phyloP scores from a whole-genome alignment of 1,140 invertebrate species.

The Cotesia glomerata region DNA sequence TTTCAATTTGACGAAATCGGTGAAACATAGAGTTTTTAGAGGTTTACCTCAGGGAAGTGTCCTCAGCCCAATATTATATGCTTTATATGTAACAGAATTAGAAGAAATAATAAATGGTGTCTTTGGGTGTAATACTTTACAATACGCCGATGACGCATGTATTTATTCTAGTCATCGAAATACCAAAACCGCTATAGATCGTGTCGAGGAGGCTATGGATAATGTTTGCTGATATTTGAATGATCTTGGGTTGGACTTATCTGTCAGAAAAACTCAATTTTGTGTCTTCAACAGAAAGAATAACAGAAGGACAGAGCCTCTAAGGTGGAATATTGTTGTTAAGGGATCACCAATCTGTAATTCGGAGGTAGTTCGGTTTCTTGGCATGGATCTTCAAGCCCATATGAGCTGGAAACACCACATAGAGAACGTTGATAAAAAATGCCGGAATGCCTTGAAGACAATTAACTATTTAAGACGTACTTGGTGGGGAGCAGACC shows the following conservation, averaged over 20 bases:
- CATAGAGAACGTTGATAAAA: background rate
- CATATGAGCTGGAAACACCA: slow-evolving; percentile 7
- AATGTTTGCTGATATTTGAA: background rate
- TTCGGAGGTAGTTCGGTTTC: background rate
- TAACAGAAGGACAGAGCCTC: background rate
- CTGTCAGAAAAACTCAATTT: slow-evolving; percentile 6
- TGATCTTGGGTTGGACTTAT: background rate
- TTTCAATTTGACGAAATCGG: background rate
- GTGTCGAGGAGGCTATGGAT: background rate
- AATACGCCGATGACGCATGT: slow-evolving; percentile 26
- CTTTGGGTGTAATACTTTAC: background rate
- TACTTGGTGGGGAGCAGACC: slow-evolving; percentile 1
- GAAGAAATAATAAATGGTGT: background rate
- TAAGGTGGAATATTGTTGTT: background rate
- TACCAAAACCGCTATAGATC: background rate
- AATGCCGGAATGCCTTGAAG: slow-evolving; percentile 11
- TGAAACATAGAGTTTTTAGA: background rate
- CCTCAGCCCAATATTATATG: slow-evolving; percentile 23
- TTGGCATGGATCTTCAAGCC: slow-evolving; percentile 10
- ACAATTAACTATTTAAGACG: slow-evolving; percentile 11
- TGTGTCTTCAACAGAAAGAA: slow-evolving; percentile 20
- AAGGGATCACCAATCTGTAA: background rate
- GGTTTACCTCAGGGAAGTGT: slow-evolving; percentile 34
- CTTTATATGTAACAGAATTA: slow-evolving; percentile 2
- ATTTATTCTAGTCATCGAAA: background rate